Percentiles rank a stretch among this genome's conserved stretches.
These are phyloP conservation scores for Acanthisitta chloris DNA, from an alignment of 2,113 vertebrate species.

Conservation along the genomic window DNA sequence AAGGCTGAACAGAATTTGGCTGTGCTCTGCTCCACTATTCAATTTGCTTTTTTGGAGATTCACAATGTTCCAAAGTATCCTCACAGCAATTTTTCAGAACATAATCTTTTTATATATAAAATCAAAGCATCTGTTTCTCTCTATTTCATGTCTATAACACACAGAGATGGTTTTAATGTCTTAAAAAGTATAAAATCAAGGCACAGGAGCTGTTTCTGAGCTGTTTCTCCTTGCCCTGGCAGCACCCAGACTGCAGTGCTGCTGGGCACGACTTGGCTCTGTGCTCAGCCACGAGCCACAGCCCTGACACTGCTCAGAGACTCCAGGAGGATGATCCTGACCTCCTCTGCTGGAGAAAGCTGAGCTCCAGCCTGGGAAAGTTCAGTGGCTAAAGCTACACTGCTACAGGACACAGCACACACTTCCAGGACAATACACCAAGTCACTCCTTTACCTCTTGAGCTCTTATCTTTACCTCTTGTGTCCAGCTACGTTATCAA, in stretches of 20 bases:
- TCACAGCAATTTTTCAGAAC: neutral
- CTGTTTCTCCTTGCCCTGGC: no score
- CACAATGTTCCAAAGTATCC: neutral
- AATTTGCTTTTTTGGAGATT: neutral
- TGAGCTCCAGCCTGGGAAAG: neutral
- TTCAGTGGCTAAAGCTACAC: neutral
- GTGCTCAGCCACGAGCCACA: neutral
- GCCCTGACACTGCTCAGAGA: neutral
- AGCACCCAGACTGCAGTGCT: neutral
- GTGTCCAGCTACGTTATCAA: neutral
- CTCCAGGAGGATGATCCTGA: neutral
- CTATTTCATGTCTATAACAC: neutral
- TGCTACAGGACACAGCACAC: neutral
- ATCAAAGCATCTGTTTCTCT: neutral
- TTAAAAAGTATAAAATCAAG: neutral
- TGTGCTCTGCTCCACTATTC: neutral
- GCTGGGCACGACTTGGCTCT: neutral
- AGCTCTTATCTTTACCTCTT: no score
- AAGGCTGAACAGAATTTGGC: neutral
- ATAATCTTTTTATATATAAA: neutral
- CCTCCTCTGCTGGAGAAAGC: neutral
- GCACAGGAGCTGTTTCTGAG: fast-evolving
- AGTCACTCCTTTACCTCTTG: neutral
- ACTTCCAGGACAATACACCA: no score
- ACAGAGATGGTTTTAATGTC: neutral